Evolutionary conservation across 2,797 vertebrate genomes (phyloP).

Genomic region (Rhincodon typus): DNA sequence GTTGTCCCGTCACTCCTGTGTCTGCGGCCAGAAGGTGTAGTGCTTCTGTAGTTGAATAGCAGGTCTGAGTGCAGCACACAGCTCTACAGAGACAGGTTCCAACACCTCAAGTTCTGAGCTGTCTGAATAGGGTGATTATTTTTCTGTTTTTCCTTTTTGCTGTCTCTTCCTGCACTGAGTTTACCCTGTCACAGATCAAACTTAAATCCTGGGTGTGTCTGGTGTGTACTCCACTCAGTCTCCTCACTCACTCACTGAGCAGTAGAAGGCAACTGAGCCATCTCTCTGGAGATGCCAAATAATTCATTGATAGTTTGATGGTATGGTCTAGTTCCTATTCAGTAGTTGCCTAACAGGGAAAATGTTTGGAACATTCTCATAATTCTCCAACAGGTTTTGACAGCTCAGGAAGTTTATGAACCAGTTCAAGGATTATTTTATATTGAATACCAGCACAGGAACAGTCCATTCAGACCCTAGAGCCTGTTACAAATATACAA

Average conservation of each 20-base stretch:
- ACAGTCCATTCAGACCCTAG: neutral
- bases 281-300: neutral
- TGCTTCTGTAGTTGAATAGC: neutral
- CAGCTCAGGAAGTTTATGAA: neutral
- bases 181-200: neutral
- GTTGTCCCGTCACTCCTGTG: neutral
- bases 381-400: neutral
- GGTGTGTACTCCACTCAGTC: neutral
- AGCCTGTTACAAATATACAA: neutral
- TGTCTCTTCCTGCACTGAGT: neutral
- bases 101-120: neutral
- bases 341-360: neutral
- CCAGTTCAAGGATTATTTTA: neutral
- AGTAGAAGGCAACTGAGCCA: neutral
- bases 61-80: neutral
- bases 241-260: neutral
- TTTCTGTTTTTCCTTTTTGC: neutral
- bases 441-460: neutral
- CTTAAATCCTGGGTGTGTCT: neutral
- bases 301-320: neutral
- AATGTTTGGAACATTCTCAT: neutral
- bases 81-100: neutral
- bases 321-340: neutral
- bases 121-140: neutral
- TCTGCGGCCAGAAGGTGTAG: neutral